These are phyloP conservation scores for Ictalurus punctatus DNA, from an alignment of 2,113 vertebrate species.

Conservation along the genomic window DNA sequence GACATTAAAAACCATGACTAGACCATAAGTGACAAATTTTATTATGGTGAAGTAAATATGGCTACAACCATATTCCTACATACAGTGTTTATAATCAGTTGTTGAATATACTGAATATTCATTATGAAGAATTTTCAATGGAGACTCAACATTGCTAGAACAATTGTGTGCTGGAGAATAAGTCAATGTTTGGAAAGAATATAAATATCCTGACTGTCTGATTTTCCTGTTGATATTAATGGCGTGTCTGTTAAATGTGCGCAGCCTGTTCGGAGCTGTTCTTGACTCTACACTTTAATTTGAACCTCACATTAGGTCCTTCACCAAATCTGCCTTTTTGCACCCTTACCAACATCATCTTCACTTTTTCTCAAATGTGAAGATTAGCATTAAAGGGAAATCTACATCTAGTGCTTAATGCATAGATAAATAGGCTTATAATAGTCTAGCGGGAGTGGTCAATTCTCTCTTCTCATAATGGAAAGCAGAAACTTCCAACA, in stretches of 20 bases:
- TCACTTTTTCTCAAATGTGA: not conserved
- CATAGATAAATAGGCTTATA: not conserved
- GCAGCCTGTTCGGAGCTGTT: not conserved
- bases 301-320: not conserved
- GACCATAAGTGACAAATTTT: not conserved
- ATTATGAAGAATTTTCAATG: not conserved
- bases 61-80: not conserved
- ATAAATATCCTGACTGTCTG: not conserved
- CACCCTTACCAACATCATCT: not conserved
- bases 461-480: not conserved
- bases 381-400: not conserved
- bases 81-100: not conserved
- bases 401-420: not conserved
- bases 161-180: not conserved
- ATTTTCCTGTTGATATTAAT: not conserved
- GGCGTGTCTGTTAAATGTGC: not conserved
- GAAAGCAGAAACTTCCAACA: not conserved
- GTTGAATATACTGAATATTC: not conserved
- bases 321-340: not conserved
- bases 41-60: not conserved
- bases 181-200: not conserved
- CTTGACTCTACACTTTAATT: not conserved
- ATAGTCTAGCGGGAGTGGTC: not conserved
- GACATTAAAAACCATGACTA: not conserved
- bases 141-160: not conserved